A percentile compares a stretch with the other conserved stretches of the same genome.
These are phyloP conservation scores for Chaetodon trifasciatus DNA, from an alignment of 2,797 vertebrate species.

Conservation along the genomic window DNA sequence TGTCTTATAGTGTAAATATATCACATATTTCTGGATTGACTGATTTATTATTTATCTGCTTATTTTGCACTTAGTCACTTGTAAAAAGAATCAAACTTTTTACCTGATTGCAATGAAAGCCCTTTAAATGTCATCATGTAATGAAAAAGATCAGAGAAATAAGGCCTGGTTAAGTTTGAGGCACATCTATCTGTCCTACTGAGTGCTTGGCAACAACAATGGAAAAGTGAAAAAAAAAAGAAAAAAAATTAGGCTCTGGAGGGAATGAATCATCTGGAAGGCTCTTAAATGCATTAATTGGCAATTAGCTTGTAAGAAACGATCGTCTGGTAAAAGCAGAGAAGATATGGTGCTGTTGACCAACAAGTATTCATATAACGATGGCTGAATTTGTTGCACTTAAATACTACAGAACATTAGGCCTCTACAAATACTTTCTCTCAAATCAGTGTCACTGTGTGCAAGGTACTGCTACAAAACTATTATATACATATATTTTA, in stretches of 20 bases:
- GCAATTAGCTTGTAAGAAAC: slow-evolving; percentile 75
- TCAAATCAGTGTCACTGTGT: neutral
- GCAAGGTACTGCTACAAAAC: neutral
- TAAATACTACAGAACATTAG: neutral
- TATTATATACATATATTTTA: neutral
- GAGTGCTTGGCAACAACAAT: slow-evolving; percentile 43
- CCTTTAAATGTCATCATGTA: slow-evolving; percentile 26
- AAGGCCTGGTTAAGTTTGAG: slow-evolving; percentile 19
- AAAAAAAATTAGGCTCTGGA: neutral
- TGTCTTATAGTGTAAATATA: slow-evolving; percentile 2
- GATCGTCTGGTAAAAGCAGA: slow-evolving; percentile 22
- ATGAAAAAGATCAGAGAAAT: slow-evolving; percentile 20
- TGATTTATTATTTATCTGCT: slow-evolving; percentile 28
- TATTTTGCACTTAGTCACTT: neutral
- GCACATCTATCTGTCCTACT: neutral
- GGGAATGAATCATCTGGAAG: slow-evolving; percentile 26
- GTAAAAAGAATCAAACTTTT: neutral
- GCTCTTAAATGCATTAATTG: slow-evolving; percentile 82
- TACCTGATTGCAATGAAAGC: slow-evolving; percentile 7
- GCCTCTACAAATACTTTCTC: neutral
- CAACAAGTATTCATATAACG: slow-evolving; percentile 74
- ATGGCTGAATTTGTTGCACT: slow-evolving; percentile 9
- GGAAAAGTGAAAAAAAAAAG: neutral
- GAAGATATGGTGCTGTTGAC: slow-evolving; percentile 73
- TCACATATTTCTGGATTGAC: neutral